phyloP scores from a whole-genome alignment of 2,113 vertebrate species.

The Oncorhynchus masou region DNA sequence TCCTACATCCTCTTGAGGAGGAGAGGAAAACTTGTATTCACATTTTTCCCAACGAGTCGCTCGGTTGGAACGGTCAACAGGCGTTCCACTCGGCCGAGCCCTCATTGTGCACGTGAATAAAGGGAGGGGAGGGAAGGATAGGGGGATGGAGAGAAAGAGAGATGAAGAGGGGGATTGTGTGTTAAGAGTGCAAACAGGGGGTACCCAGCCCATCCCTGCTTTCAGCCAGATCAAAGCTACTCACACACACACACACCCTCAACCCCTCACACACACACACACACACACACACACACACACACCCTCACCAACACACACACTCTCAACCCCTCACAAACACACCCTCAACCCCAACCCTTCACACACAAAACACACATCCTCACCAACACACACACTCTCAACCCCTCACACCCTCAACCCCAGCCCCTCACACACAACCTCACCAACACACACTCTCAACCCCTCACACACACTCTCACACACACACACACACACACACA shows the following conservation, averaged over 20 bases:
- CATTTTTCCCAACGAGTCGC: constrained; percentile 47
- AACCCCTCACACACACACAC: constrained; percentile 38
- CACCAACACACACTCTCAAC: no score
- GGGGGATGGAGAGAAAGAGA: constrained; percentile 45
- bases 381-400: no score
- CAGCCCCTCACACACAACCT: no score
- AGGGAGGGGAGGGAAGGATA: constrained; percentile 26
- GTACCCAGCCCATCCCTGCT: constrained; percentile 58
- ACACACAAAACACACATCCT: no score
- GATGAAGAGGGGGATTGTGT: constrained; percentile 65
- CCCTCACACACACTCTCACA: no score
- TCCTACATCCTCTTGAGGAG: constrained; percentile 29
- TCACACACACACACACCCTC: constrained; percentile 72
- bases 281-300: constrained; percentile 23
- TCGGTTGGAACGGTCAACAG: constrained; percentile 84
- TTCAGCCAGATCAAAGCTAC: constrained; percentile 87
- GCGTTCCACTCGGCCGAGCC: constrained; percentile 79
- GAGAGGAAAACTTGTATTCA: no score
- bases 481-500: no score
- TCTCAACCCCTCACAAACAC: constrained; percentile 7
- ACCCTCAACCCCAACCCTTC: no score
- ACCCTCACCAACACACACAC: constrained; percentile 37
- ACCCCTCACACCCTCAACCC: no score
- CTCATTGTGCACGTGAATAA: constrained; percentile 81
- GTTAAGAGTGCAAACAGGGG: constrained; percentile 77